phyloP scores from a whole-genome alignment of 2,888 invertebrate species.

The Diarsia dahlii region DNA sequence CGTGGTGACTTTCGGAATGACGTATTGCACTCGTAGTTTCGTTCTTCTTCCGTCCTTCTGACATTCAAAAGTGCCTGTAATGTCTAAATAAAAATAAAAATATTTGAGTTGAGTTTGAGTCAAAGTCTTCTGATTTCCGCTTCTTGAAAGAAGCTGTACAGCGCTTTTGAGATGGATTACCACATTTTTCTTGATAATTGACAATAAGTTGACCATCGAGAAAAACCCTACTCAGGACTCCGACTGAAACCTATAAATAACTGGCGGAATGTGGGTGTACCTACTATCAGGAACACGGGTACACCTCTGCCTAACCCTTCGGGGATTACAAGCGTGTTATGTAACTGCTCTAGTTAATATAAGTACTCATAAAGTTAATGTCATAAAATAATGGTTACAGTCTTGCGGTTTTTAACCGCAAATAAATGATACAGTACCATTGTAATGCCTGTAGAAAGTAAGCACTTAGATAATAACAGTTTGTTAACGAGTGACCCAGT shows the following conservation, averaged over 20 bases:
- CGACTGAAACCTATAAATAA: not conserved
- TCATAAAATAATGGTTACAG: not conserved
- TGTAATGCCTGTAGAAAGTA: slow-evolving; percentile 50
- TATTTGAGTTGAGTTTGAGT: too few relatives aligned
- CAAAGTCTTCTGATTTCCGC: not conserved
- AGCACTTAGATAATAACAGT: slow-evolving; percentile 63
- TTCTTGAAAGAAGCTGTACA: not conserved
- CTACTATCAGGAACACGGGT: not conserved
- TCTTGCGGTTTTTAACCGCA: slow-evolving; percentile 13
- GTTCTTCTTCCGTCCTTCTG: too few relatives aligned
- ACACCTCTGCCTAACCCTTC: not conserved
- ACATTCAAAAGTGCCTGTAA: too few relatives aligned
- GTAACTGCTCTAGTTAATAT: not conserved
- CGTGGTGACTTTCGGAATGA: too few relatives aligned
- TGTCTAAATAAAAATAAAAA: too few relatives aligned
- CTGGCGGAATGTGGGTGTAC: not conserved
- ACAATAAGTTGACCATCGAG: not conserved
- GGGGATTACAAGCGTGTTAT: not conserved
- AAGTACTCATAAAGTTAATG: not conserved
- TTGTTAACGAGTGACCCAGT: slow-evolving; percentile 73
- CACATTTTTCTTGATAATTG: not conserved
- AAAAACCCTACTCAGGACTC: not conserved
- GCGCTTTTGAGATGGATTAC: not conserved
- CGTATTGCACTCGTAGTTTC: too few relatives aligned
- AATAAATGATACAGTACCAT: slow-evolving; percentile 26